These are phyloP conservation scores for Limnephilus lunatus DNA, from an alignment of 2,888 invertebrate genomes.

Conservation along the genomic window DNA sequence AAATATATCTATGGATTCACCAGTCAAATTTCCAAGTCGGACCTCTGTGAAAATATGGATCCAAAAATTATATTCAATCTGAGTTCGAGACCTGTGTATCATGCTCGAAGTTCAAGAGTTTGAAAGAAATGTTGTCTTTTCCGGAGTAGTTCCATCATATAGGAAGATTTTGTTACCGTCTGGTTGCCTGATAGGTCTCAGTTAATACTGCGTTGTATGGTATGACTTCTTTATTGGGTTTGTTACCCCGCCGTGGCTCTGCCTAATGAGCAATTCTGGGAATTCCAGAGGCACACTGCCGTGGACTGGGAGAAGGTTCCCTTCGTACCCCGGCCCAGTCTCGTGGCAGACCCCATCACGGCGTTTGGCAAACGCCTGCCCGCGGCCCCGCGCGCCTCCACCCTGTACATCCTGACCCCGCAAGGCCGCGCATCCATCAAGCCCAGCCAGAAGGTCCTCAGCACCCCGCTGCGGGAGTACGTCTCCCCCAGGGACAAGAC, in stretches of 20 bases:
- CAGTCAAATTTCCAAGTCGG: not conserved
- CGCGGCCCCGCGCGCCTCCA: conserved; percentile 75
- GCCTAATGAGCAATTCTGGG: conserved; percentile 72
- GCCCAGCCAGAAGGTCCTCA: conserved; percentile 78
- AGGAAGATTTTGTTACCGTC: not conserved
- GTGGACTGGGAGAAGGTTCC: conserved; percentile 94
- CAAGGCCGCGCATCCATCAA: conserved; percentile 80
- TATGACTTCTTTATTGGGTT: not conserved
- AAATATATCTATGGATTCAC: not conserved
- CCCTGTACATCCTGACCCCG: conserved; percentile 75
- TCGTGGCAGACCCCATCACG: conserved; percentile 90
- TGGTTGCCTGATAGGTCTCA: not conserved
- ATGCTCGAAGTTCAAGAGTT: too few relatives aligned
- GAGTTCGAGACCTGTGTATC: too few relatives aligned
- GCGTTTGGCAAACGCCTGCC: conserved; percentile 84
- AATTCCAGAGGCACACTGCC: conserved; percentile 84
- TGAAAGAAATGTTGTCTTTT: not conserved
- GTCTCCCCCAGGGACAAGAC: conserved; percentile 83
- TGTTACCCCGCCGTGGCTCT: conserved; percentile 34
- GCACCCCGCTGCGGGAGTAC: conserved; percentile 82
- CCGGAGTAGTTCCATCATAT: not conserved
- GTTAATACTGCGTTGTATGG: not conserved
- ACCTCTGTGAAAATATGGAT: not conserved
- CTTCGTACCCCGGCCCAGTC: conserved; percentile 89
- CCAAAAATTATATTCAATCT: not conserved